These are phyloP conservation scores for Macrosteles quadrilineatus DNA, from an alignment of 1,140 invertebrate genomes.

Conservation along the genomic window DNA sequence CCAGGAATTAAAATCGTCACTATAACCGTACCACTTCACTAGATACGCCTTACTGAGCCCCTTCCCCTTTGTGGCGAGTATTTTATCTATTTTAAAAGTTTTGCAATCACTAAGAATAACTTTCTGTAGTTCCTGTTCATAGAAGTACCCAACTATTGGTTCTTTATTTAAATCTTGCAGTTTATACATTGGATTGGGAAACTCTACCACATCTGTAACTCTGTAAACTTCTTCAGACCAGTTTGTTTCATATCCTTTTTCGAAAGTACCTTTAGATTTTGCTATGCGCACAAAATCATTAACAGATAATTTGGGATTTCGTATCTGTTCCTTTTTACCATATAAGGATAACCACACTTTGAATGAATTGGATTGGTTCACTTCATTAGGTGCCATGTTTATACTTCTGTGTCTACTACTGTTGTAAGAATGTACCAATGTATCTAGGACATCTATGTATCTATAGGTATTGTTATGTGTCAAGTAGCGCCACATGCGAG, in stretches of 20 bases:
- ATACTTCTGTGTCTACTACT: background rate
- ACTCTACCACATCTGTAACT: background rate
- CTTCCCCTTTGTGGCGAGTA: background rate
- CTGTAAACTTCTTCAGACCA: background rate
- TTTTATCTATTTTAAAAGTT: background rate
- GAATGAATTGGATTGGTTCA: background rate
- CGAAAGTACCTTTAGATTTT: background rate
- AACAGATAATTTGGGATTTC: background rate
- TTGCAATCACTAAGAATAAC: background rate
- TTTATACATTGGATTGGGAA: background rate
- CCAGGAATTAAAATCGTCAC: background rate
- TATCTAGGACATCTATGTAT: background rate
- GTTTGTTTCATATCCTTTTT: background rate
- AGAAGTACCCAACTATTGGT: background rate
- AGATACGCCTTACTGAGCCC: background rate
- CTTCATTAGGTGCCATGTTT: background rate
- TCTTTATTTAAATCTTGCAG: background rate
- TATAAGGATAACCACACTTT: background rate
- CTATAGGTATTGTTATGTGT: background rate
- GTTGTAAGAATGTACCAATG: background rate
- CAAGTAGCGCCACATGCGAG: background rate
- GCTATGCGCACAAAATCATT: background rate
- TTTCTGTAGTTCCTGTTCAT: constrained; percentile 2
- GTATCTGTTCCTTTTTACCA: background rate
- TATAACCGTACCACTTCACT: background rate